phyloP scores from a whole-genome alignment of 2,888 invertebrate species.

The Phorcus lineatus region DNA sequence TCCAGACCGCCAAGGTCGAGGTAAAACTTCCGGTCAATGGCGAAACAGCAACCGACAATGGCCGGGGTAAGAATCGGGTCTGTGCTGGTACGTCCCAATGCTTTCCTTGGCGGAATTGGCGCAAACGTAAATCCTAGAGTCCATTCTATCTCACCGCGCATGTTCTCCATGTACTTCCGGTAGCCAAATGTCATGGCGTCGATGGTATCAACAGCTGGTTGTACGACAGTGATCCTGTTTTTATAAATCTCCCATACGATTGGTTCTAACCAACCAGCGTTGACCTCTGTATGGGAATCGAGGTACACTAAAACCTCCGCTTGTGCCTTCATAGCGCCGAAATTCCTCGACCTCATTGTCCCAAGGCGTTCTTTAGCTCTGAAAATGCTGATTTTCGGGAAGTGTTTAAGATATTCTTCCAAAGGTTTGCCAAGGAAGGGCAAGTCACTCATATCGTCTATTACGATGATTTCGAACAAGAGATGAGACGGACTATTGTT shows the following conservation, averaged over 20 bases:
- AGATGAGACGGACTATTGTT: conserved; percentile 16
- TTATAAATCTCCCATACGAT: conserved; percentile 29
- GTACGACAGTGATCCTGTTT: conserved; percentile 24
- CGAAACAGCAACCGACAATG: conserved; percentile 29
- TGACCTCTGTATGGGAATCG: conserved; percentile 33
- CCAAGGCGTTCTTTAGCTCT: conserved; percentile 24
- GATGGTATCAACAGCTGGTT: conserved; percentile 26
- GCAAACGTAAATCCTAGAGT: conserved; percentile 28
- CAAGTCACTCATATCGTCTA: conserved; percentile 31
- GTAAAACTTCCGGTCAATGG: conserved; percentile 27
- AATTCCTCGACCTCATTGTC: conserved; percentile 28
- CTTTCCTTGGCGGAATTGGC: conserved; percentile 18
- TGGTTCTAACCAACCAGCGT: conserved; percentile 32
- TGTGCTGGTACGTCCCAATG: conserved; percentile 5
- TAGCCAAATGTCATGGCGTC: conserved; percentile 30
- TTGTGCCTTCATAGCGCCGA: conserved; percentile 22
- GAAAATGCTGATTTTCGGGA: conserved; percentile 17
- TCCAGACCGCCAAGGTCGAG: conserved; percentile 29
- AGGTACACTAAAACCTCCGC: conserved; percentile 31
- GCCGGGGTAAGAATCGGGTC: conserved; percentile 28
- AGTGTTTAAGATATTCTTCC: conserved; percentile 18
- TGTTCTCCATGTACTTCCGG: conserved; percentile 29
- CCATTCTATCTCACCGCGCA: conserved; percentile 33
- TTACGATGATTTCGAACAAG: conserved; percentile 29
- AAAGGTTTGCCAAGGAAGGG: conserved; percentile 12